Evolutionary conservation across 1,140 invertebrate species (phyloP).

Genomic region (Scaptomyza montana): DNA sequence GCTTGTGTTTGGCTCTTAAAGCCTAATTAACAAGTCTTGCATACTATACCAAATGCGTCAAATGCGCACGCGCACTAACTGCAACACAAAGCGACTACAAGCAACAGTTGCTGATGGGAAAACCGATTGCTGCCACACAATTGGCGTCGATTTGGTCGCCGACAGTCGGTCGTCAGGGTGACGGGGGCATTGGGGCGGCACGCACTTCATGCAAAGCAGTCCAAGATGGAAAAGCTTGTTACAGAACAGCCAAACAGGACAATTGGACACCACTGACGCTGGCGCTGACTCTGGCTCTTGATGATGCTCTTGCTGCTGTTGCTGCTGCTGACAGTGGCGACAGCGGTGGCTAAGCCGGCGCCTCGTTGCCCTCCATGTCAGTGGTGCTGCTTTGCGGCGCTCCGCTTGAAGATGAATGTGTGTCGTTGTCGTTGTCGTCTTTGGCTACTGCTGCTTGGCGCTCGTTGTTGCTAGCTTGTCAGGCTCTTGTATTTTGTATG

Average conservation of each 20-base stretch:
- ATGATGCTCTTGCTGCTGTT: background rate
- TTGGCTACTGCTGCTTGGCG: constrained; percentile 10
- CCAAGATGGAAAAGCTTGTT: constrained; percentile 16
- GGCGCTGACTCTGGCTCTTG: background rate
- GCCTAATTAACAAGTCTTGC: constrained; percentile 73
- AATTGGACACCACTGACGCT: constrained; percentile 28
- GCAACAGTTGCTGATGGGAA: constrained; percentile 27
- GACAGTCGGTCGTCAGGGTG: background rate
- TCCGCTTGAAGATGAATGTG: constrained; percentile 71
- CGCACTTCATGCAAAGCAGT: constrained; percentile 68
- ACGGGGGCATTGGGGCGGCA: constrained; percentile 11
- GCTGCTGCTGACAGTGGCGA: constrained; percentile 3
- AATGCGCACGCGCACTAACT: constrained; percentile 44
- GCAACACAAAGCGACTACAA: constrained; percentile 1
- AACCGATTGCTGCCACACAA: constrained; percentile 55
- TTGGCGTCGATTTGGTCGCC: constrained; percentile 59
- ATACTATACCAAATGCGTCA: constrained; percentile 41
- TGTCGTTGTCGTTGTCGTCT: constrained; percentile 67
- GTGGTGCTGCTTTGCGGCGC: constrained; percentile 43
- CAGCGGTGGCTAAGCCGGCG: constrained; percentile 39
- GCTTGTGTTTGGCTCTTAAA: constrained; percentile 41
- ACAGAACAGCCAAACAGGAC: constrained; percentile 24
- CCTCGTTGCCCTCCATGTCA: constrained; percentile 54
- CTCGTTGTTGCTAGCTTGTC: constrained; percentile 56
- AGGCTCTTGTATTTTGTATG: constrained; percentile 80